phyloP scores from a whole-genome alignment of 2,797 vertebrate species.

The Cichlasoma orientale region DNA sequence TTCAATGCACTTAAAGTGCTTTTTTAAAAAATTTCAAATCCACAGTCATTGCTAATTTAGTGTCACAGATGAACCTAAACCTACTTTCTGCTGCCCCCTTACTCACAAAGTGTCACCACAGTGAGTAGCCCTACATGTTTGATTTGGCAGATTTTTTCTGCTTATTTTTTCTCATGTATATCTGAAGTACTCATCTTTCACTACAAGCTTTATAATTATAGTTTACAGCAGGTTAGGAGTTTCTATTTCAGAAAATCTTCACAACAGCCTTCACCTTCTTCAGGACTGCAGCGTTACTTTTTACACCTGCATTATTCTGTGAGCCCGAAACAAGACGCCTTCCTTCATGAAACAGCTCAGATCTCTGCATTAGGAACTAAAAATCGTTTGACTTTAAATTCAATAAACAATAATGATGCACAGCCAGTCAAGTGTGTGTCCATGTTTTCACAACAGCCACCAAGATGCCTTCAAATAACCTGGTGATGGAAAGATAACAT shows the following conservation, averaged over 20 bases:
- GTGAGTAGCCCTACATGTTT: neutral
- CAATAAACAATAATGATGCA: conserved; percentile 44
- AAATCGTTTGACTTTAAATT: conserved; percentile 41
- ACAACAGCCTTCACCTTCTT: neutral
- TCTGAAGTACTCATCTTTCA: neutral
- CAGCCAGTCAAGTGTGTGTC: conserved; percentile 6
- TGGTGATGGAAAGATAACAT: neutral
- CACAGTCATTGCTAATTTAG: neutral
- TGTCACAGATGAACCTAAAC: neutral
- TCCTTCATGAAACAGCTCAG: neutral
- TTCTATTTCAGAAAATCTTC: neutral
- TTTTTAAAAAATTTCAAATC: neutral
- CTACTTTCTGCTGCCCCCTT: neutral
- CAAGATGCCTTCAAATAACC: conserved; percentile 25
- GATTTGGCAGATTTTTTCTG: fast-evolving
- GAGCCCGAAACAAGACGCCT: conserved; percentile 1
- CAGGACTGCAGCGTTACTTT: too few species aligned
- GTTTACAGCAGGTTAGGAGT: neutral
- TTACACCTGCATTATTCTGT: neutral
- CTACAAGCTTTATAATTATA: neutral
- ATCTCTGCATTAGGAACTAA: conserved; percentile 15
- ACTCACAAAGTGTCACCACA: neutral
- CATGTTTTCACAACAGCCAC: neutral
- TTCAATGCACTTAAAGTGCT: neutral
- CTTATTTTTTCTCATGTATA: neutral